Percentiles rank a stretch among this genome's conserved stretches.
Evolutionary conservation across 2,797 vertebrate genomes (phyloP).

Genomic region (Sphenopsis melanotis): DNA sequence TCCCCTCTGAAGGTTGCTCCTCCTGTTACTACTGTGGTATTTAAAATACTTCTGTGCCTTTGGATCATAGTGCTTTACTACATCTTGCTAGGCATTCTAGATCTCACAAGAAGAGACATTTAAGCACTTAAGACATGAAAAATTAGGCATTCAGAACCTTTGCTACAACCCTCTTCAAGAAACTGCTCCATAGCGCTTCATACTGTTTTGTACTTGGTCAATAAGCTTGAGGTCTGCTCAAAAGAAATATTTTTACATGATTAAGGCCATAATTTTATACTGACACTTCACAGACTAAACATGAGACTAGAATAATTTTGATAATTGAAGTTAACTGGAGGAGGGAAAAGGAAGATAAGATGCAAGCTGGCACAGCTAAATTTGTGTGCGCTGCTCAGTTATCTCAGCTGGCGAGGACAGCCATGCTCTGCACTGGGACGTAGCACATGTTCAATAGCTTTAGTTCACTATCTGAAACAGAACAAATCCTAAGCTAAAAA

Average conservation of each 20-base stretch:
- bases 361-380: background rate
- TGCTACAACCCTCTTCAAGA: background rate
- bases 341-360: slow-evolving; percentile 2
- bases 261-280: slow-evolving; percentile 25
- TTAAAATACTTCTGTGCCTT: slow-evolving; percentile 7
- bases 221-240: slow-evolving; percentile 17
- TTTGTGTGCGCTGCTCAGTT: slow-evolving; percentile 19
- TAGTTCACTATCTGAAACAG: background rate
- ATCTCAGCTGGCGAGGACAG: background rate
- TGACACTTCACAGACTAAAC: slow-evolving; percentile 34
- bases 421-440: background rate
- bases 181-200: background rate
- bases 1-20: background rate
- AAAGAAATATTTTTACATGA: slow-evolving; percentile 10
- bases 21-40: background rate
- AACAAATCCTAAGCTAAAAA: background rate
- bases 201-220: background rate
- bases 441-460: background rate
- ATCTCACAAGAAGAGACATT: background rate
- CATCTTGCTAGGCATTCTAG: background rate
- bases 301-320: background rate
- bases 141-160: background rate
- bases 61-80: slow-evolving; percentile 37
- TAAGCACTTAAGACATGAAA: slow-evolving; percentile 27
- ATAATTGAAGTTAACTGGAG: background rate